Base-by-base conservation (phyloP, 2,797 vertebrate species). In the Myotis myotis region DNA sequence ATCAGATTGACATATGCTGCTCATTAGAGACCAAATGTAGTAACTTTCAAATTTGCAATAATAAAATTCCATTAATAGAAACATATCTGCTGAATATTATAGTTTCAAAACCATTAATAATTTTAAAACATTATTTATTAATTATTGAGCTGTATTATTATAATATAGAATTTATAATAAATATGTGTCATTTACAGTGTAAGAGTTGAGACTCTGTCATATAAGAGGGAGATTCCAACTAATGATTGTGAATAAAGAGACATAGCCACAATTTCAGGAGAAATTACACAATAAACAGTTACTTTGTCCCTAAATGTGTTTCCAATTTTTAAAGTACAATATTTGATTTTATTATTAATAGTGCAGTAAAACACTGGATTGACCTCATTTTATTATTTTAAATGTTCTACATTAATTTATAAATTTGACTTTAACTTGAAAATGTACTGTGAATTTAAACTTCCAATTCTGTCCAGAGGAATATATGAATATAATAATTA, bases 401-500 rank as follows among this genome's bases (percentile, higher is more conserved):
- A 86, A 12, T 55, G 25, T 30, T 76, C 47, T n/a, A 8, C 36
- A 8, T 5, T 94, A 2, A 74, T 64, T 84, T 80, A 79, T 25
- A 51, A 20, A 78, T 23, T 91, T 22, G 55, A 57, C 70, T 71
- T 0, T 86, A 91, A 38, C 1, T 8, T 64, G 38, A 91, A 84
- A 84, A 83, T 85, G 41, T 3, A 70, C 19, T 44, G 74, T 94
- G 36, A 60, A 28, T 41, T 38, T 64, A 38, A 83, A 72, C 87
- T 90, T 44, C 30, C 1, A 72, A 38, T 81, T 87, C 15, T 92
- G 1, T 79, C 86, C 92, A 92, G 28, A 94, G 57, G 17, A 28
- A 38, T 89, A 19, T 44, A 49, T 30, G 70, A 89, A 72, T 84
- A 38, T 89, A 80, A 76, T 93, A 96, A 94, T 95, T 87, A 92